Percentiles rank a stretch among this genome's conserved stretches.
Evolutionary conservation across 2,113 vertebrate species (phyloP).

Genomic region (Thryonomys swinderianus): DNA sequence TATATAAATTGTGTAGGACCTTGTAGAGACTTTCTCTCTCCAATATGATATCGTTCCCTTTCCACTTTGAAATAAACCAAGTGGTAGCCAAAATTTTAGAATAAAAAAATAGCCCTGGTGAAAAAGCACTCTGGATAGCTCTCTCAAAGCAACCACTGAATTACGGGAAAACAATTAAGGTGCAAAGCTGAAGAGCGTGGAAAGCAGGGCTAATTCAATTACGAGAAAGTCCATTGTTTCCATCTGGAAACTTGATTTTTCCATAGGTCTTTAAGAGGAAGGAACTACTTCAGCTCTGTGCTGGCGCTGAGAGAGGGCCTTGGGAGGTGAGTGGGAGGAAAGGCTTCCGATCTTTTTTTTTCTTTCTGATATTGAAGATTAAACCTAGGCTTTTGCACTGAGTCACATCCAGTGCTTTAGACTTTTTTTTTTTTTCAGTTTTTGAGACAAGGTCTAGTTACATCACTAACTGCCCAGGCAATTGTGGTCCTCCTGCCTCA

Average conservation of each 20-base stretch:
- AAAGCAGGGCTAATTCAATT: background rate
- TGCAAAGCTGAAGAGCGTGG: constrained; percentile 23
- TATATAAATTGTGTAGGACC: background rate
- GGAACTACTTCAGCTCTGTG: background rate
- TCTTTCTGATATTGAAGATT: background rate
- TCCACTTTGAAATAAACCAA: constrained; percentile 23
- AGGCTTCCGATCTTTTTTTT: background rate
- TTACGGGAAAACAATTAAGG: constrained; percentile 36
- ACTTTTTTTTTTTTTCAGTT: background rate
- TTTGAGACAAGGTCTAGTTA: background rate
- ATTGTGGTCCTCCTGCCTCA: background rate
- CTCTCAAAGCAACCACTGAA: constrained; percentile 20
- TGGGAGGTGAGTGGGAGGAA: background rate
- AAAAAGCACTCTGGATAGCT: constrained; percentile 57
- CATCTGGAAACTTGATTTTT: constrained; percentile 43
- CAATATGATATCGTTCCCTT: background rate
- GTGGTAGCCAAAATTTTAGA: constrained; percentile 32
- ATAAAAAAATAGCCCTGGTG: constrained; percentile 49
- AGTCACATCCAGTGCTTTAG: background rate
- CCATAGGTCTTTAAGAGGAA: constrained; percentile 23
- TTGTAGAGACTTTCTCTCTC: constrained; percentile 17
- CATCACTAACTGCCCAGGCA: background rate
- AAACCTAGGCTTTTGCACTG: background rate
- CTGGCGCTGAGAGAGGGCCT: background rate
- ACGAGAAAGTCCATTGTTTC: constrained; percentile 45